Conservation (phyloP, 1,140 invertebrate genomes). For the Teleopsis dalmanni region DNA sequence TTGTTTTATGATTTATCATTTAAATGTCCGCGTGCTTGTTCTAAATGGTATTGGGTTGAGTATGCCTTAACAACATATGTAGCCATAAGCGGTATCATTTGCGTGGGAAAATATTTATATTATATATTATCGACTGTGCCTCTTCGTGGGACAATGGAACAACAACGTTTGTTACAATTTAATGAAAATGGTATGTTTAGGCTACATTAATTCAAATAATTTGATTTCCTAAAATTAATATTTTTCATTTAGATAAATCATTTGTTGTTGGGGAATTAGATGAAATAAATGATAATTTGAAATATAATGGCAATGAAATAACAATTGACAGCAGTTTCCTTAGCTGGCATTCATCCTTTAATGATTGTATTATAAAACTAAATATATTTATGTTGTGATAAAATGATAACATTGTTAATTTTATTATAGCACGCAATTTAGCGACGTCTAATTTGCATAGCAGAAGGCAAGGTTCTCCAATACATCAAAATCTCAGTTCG, state of each 20-base stretch:
- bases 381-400: neutral
- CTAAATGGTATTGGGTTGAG: constrained; percentile 37
- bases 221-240: neutral
- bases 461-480: constrained; percentile 22
- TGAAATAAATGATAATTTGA: no score
- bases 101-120: constrained; percentile 42
- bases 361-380: constrained; percentile 21
- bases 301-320: neutral
- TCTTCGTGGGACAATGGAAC: constrained; percentile 36
- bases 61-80: constrained; percentile 29
- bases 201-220: neutral
- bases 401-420: neutral
- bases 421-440: constrained; percentile 5
- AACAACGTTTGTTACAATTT: constrained; percentile 41
- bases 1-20: constrained; percentile 27
- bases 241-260: constrained; percentile 21
- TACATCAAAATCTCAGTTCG: constrained; percentile 25
- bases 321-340: constrained; percentile 20
- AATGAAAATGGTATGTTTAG: constrained; percentile 22
- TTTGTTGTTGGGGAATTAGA: constrained; percentile 16
- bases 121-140: constrained; percentile 28
- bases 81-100: constrained; percentile 41
- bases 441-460: constrained; percentile 12
- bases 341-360: constrained; percentile 42
- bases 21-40: constrained; percentile 13